Evolutionary conservation across 2,113 vertebrate species (phyloP).

Genomic region (Nothobranchius kuhntae): DNA sequence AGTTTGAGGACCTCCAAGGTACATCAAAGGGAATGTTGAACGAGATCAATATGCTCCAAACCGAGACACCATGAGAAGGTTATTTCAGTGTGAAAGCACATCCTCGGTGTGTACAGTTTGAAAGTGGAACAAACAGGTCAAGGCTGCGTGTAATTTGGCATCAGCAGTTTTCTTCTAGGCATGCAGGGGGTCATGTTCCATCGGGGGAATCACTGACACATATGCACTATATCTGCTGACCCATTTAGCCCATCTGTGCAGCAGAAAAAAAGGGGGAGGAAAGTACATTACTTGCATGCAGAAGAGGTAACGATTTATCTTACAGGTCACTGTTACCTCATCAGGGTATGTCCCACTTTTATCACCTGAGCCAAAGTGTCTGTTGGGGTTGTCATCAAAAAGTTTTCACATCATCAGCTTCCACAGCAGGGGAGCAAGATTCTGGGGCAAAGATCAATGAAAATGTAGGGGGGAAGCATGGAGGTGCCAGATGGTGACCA

Average conservation of each 20-base stretch:
- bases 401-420: not conserved
- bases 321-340: conserved; percentile 3
- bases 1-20: conserved; percentile 11
- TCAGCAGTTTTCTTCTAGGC: conserved; percentile 45
- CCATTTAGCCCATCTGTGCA: conserved; percentile 61
- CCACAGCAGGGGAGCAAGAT: not conserved
- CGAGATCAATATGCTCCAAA: conserved; percentile 30
- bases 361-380: not conserved
- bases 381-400: conserved; percentile 4
- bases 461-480: not conserved
- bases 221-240: conserved; percentile 54
- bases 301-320: not conserved
- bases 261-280: not conserved
- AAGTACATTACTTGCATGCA: conserved; percentile 2
- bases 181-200: conserved; percentile 49
- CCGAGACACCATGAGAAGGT: conserved; percentile 9
- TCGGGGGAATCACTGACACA: conserved; percentile 49
- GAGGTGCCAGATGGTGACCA: not conserved
- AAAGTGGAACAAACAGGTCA: conserved; percentile 61
- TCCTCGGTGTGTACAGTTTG: conserved; percentile 29
- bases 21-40: conserved; percentile 44
- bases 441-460: not conserved
- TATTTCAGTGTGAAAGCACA: conserved; percentile 19
- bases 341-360: not conserved
- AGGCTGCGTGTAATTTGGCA: conserved; percentile 16